Percentiles rank a stretch among this genome's conserved stretches.
Conservation (phyloP, 2,113 vertebrate genomes). For the Embiotoca jacksoni region DNA sequence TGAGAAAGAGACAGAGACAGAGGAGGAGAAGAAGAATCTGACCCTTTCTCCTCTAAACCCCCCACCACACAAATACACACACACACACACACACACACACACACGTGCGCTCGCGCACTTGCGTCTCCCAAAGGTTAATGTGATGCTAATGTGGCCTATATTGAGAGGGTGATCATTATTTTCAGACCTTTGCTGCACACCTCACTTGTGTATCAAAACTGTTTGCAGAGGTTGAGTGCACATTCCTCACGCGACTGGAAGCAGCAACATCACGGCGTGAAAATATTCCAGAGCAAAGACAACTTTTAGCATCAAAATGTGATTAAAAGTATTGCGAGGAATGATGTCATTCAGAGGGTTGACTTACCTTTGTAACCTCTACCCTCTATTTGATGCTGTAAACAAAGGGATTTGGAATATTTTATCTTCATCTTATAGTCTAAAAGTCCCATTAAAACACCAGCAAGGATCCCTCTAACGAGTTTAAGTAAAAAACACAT, state of each 20-base stretch:
- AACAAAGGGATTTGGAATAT: too few relatives aligned
- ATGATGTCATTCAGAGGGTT: too few relatives aligned
- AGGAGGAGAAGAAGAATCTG: slow-evolving; percentile 10
- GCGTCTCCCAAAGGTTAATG: slow-evolving; percentile 72
- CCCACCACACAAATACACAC: neutral
- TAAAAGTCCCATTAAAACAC: too few relatives aligned
- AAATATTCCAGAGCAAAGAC: neutral
- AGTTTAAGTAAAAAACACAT: neutral
- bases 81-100: slow-evolving; percentile 1
- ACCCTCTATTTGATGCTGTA: too few relatives aligned
- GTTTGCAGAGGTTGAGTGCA: slow-evolving; percentile 26
- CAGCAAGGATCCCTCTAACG: too few relatives aligned
- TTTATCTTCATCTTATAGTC: too few relatives aligned
- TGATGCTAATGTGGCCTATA: slow-evolving; percentile 74
- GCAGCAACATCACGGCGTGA: neutral
- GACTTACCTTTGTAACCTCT: too few relatives aligned
- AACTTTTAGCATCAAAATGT: neutral
- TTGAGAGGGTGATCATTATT: slow-evolving; percentile 70
- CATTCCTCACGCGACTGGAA: neutral
- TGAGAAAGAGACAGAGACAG: neutral
- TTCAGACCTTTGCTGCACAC: slow-evolving; percentile 51
- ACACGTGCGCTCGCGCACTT: slow-evolving; percentile 19
- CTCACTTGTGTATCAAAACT: slow-evolving; percentile 41
- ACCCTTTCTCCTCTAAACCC: slow-evolving; percentile 53
- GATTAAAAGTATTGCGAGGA: neutral